These are phyloP conservation scores for Nesogale talazaci DNA, from an alignment of 2,113 vertebrate species.

Conservation along the genomic window DNA sequence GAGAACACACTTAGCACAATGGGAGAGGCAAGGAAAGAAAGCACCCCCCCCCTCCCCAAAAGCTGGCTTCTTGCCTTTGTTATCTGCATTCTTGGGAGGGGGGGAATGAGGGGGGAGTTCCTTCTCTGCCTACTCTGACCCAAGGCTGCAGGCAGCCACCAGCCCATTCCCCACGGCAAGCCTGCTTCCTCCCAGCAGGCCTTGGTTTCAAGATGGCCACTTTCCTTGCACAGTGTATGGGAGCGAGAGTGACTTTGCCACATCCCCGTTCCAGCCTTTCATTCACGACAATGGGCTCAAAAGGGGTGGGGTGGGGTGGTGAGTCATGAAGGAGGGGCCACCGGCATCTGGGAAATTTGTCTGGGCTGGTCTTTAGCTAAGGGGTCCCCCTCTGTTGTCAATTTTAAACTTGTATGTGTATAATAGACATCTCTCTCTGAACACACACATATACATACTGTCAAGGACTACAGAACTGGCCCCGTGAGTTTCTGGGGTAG, in stretches of 20 bases:
- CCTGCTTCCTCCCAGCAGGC: not conserved
- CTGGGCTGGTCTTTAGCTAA: not conserved
- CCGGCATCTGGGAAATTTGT: rapidly evolving
- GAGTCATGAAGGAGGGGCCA: rapidly evolving
- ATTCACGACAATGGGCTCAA: rapidly evolving
- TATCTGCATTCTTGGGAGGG: not conserved
- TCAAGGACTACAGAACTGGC: too few relatives aligned
- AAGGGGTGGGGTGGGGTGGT: too few relatives aligned
- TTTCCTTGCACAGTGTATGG: not conserved
- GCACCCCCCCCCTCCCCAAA: too few relatives aligned
- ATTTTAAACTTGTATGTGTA: not conserved
- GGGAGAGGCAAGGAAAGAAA: too few relatives aligned
- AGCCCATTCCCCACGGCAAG: not conserved
- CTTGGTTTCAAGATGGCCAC: not conserved
- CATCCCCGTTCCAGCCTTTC: not conserved
- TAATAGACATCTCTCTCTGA: not conserved
- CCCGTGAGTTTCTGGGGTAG: too few relatives aligned
- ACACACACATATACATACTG: too few relatives aligned
- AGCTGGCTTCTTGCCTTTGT: not conserved
- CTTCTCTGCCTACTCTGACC: not conserved
- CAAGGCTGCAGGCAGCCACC: not conserved
- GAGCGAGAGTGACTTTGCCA: not conserved
- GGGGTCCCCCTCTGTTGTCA: not conserved
- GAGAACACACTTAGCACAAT: too few relatives aligned
- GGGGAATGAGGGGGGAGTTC: not conserved